Conservation (phyloP, 2,113 vertebrate species). For the Scalopus aquaticus region DNA sequence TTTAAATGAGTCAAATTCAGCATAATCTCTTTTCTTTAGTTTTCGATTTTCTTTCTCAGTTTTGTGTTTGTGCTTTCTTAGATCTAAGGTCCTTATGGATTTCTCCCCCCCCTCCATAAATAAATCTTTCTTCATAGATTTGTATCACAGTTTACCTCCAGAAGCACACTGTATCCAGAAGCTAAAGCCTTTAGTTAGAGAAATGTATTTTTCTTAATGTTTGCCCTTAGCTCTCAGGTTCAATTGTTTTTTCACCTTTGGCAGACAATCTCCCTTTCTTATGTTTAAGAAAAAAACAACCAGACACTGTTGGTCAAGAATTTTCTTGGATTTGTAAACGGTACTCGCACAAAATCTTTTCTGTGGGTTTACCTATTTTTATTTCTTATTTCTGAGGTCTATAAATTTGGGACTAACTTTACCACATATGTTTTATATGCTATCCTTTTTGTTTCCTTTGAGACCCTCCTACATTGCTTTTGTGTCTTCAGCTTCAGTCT, state of each 20-base stretch:
- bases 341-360: not conserved
- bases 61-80: conserved; percentile 15
- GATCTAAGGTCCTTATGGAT: not conserved
- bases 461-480: not conserved
- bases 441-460: not conserved
- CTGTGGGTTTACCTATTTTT: not conserved
- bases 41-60: conserved; percentile 43
- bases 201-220: conserved; percentile 14
- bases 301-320: not conserved
- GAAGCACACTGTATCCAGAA: not conserved
- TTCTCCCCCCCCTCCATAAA: not conserved
- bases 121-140: not conserved
- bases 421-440: not conserved
- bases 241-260: conserved; percentile 11
- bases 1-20: conserved; percentile 10
- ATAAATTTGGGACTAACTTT: not conserved
- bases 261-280: not conserved
- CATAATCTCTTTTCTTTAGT: not conserved
- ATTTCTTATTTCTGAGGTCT: not conserved
- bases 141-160: not conserved
- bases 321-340: not conserved
- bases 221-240: not conserved
- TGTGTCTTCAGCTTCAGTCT: not conserved
- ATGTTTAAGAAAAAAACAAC: not conserved
- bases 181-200: not conserved